Evolutionary conservation across 2,797 vertebrate species (phyloP), one percentile per base, ranked within the genome.

Genomic region (Semotilus atromaculatus): DNA sequence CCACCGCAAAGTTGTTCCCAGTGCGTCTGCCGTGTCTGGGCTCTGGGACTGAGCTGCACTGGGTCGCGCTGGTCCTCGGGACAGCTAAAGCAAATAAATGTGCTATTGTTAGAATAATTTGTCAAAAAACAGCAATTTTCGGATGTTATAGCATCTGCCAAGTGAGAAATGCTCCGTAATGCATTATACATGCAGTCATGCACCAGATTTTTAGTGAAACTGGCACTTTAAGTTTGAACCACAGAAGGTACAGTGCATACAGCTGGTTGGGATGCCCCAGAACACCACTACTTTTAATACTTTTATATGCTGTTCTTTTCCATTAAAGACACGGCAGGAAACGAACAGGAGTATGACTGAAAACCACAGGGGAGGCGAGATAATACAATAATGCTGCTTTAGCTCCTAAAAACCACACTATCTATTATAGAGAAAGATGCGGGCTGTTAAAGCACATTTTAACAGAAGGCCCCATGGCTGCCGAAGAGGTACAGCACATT

Each of bases 11-110:
- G 82, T 96, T 96, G 48, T 94, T 97, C 81, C 97, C 97, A 70
- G 96, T 89, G 11, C 96, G 94, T 51, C 94, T 93, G 13, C 96
- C 96, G 1, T 96, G 95, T 48, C 96, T 95, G 0, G 97, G 97
- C 88, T 97, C 97, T 0, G 97, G 96, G n/a, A 97, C 95, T 0
- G 97, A 97, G 92, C 96, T 97, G 93, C 97, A 97, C 88, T 97
- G 97, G 0, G 96, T 97, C 82, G 96, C 95, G 0, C 97, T 97
- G 86, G 97, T 97, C 74, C 96, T 93, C 2, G 96, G 97, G 43
- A 97, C 96, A 23, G 96, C 94, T 95, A 78, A 23, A 66, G 4
- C 40, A 64, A 84, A 66, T 26, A 53, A 60, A 48, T 23, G 2
- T 13, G 11, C 18, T 3, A 14, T 13, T 60, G 48, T 43, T 9